Evolutionary conservation across 2,113 vertebrate genomes (phyloP), one percentile per base, ranked within the genome.

Genomic region (Cathartes aura): DNA sequence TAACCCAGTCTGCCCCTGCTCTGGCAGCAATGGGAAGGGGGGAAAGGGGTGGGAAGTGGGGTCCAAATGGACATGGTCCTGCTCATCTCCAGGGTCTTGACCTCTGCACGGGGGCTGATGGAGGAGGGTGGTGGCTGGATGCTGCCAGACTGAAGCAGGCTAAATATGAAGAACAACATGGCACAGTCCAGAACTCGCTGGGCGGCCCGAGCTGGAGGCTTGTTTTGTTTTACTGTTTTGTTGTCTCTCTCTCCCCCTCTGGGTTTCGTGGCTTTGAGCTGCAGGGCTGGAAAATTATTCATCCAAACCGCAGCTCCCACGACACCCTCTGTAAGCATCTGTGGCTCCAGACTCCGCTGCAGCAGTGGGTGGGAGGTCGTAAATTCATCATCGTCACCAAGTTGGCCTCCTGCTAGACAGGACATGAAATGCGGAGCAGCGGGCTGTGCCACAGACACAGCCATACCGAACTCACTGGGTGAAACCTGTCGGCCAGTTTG

Each of bases 231-330:
- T 38, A 64, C 53, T 72, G 78, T 56, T 90, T 76, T 97, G 92
- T 96, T 97, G 96, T 93, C 36, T 95, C 59, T 95, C 62, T 94
- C 78, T 82, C 52, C 74, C 82, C 79, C 87, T 93, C 87, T 73
- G 84, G 92, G 53, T 96, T 94, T 95, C 12, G 1, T 96, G 94
- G 93, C 72, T 88, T 82, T 68, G 70, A 91, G 93, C 96, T 96
- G 64, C 78, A 97, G 95, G 94, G 84, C 59, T 93, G 96, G 94
- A 96, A 97, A 96, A 91, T 91, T 93, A 87, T 94, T 95, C 90
- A 94, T 95, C 86, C 91, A 91, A 95, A 94, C 96, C 94, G 0
- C 95, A 97, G 90, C 89, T 94, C 88, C 93, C 93, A 84, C 4
- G 26, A 82, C 87, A 87, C 70, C 81, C 93, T 97, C 76, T 95